Evolutionary conservation across 2,888 invertebrate species (phyloP).

Genomic region (Baccha elongata): DNA sequence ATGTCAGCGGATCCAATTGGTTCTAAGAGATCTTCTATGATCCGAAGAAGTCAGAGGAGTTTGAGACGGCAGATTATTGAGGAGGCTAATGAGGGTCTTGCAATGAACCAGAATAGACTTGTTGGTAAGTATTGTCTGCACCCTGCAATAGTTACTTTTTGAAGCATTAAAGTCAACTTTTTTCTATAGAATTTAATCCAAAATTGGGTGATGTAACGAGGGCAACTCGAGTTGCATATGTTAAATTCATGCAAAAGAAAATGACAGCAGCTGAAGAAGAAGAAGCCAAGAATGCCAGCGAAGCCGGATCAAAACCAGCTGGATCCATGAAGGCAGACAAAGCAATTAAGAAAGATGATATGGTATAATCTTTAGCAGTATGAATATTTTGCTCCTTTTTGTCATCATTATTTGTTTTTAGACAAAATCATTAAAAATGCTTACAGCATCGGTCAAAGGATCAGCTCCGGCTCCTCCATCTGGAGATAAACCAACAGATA

Average conservation of each 20-base stretch:
- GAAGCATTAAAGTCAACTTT: neutral
- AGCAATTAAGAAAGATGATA: slow-evolving; percentile 28
- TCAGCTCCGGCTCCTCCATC: slow-evolving; percentile 51
- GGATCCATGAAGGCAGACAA: slow-evolving; percentile 29
- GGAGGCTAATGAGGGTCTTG: slow-evolving; percentile 85
- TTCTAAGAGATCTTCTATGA: slow-evolving; percentile 87
- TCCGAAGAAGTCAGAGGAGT: slow-evolving; percentile 87
- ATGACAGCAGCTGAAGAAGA: slow-evolving; percentile 84
- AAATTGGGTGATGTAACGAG: slow-evolving; percentile 89
- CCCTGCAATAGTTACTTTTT: neutral
- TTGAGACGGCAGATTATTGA: slow-evolving; percentile 88
- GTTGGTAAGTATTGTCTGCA: slow-evolving; percentile 83
- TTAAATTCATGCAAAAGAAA: slow-evolving; percentile 92
- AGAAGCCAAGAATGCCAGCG: slow-evolving; percentile 73
- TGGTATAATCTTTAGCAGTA: neutral
- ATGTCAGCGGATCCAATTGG: slow-evolving; percentile 90
- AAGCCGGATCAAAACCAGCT: slow-evolving; percentile 44
- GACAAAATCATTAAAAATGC: slow-evolving; percentile 45
- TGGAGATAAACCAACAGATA: slow-evolving; percentile 27
- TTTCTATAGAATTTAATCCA: slow-evolving; percentile 89
- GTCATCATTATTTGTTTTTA: slow-evolving; percentile 7
- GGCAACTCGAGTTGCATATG: slow-evolving; percentile 91
- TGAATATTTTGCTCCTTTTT: neutral
- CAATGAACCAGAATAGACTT: slow-evolving; percentile 89
- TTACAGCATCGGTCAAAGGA: slow-evolving; percentile 23